Percentiles rank a stretch among this genome's conserved stretches.
Evolutionary conservation across 2,888 invertebrate genomes (phyloP).

Genomic region (Hypena proboscidalis): DNA sequence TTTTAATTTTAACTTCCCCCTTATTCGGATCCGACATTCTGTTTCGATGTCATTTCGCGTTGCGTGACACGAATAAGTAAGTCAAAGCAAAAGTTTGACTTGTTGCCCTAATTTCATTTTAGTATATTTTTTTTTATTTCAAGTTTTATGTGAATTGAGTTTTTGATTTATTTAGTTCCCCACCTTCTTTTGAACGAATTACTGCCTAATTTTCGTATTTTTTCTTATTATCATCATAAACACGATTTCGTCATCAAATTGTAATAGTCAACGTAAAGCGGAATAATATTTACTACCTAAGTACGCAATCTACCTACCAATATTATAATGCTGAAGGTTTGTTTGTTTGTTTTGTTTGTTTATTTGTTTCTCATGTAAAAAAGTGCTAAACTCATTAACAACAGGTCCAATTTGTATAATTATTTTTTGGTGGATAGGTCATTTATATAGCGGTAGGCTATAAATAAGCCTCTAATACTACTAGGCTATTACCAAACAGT

Average conservation of each 20-base stretch:
- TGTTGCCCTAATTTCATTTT: conserved; percentile 77
- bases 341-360: too few relatives aligned
- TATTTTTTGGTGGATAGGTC: too few relatives aligned
- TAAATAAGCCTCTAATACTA: too few relatives aligned
- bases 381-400: too few relatives aligned
- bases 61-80: conserved; percentile 76
- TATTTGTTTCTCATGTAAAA: too few relatives aligned
- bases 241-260: conserved; percentile 18
- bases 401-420: too few relatives aligned
- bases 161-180: conserved; percentile 63
- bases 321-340: too few relatives aligned
- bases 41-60: conserved; percentile 65
- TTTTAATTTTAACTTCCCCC: conserved; percentile 52
- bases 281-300: too few relatives aligned
- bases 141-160: conserved; percentile 66
- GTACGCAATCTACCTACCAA: too few relatives aligned
- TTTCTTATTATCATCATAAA: conserved; percentile 24
- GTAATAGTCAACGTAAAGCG: too few relatives aligned
- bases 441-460: too few relatives aligned
- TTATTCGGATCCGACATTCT: conserved; percentile 62
- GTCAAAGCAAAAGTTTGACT: conserved; percentile 73
- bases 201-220: conserved; percentile 22
- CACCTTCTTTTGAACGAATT: conserved; percentile 28
- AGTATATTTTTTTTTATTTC: conserved; percentile 68
- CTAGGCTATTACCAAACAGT: too few relatives aligned